Evolutionary conservation across 2,888 invertebrate genomes (phyloP).

Genomic region (Polyploca ridens): DNA sequence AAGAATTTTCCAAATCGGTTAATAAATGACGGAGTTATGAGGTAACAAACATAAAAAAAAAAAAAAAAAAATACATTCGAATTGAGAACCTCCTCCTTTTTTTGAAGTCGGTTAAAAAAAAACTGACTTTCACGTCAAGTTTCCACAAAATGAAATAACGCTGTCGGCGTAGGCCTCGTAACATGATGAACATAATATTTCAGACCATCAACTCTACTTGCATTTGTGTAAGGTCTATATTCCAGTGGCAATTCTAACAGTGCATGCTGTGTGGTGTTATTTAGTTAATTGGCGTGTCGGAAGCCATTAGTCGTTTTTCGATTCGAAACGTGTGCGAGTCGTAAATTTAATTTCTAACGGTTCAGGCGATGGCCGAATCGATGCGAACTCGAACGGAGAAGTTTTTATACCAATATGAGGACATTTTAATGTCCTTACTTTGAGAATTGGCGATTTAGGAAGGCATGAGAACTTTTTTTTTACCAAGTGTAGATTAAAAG

Average conservation of each 20-base stretch:
- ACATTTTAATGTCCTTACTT: conserved; percentile 3
- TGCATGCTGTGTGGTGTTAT: conserved; percentile 26
- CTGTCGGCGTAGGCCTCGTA: background rate
- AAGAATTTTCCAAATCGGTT: too few relatives aligned
- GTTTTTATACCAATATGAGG: background rate
- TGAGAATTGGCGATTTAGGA: background rate
- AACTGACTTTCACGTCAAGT: background rate
- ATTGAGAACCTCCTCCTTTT: too few relatives aligned
- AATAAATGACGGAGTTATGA: too few relatives aligned
- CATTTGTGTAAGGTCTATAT: conserved; percentile 21
- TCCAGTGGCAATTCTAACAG: conserved; percentile 13
- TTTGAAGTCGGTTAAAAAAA: too few relatives aligned
- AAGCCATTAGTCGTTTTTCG: conserved; percentile 30
- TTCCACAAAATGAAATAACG: background rate
- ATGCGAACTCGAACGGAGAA: background rate
- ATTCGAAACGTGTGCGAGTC: conserved; percentile 13
- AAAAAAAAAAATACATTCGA: too few relatives aligned
- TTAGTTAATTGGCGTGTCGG: conserved; percentile 44
- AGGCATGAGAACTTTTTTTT: background rate
- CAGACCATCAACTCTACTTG: background rate
- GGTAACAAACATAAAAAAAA: too few relatives aligned
- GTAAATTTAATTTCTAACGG: conserved; percentile 6
- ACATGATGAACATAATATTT: background rate
- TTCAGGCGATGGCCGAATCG: conserved; percentile 2
- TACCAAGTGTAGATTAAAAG: too few relatives aligned